phyloP scores from a whole-genome alignment of 2,797 vertebrate species.

The Sebastes paucispinis region DNA sequence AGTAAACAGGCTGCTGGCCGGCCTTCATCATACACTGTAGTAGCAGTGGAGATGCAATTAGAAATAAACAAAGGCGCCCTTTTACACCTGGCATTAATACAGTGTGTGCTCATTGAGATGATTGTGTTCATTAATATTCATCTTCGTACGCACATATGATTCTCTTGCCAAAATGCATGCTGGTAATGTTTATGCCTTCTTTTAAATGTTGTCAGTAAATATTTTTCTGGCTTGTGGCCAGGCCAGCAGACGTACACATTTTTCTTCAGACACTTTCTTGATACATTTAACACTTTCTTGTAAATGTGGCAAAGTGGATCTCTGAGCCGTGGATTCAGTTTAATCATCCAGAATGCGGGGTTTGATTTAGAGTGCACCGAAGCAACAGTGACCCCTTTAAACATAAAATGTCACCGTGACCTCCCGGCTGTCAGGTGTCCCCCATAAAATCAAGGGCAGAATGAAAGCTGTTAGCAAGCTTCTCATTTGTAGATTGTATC shows the following conservation, averaged over 20 bases:
- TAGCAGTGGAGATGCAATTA: conserved; percentile 18
- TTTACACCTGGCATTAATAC: conserved; percentile 18
- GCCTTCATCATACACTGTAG: conserved; percentile 4
- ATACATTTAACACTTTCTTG: not conserved
- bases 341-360: not conserved
- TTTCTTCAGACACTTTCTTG: not conserved
- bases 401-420: not conserved
- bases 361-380: not conserved
- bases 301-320: not conserved
- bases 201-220: not conserved
- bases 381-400: not conserved
- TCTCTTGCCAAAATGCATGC: not conserved
- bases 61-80: conserved; percentile 25
- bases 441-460: not conserved
- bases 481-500: not conserved
- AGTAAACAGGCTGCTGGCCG: conserved; percentile 42
- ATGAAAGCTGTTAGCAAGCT: not conserved
- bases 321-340: not conserved
- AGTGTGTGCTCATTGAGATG: not conserved
- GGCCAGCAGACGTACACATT: not conserved
- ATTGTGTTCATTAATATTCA: not conserved
- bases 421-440: not conserved
- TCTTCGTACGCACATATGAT: not conserved
- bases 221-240: not conserved
- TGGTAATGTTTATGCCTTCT: not conserved